phyloP scores from a whole-genome alignment of 1,140 invertebrate species.

The Musca vetustissima region DNA sequence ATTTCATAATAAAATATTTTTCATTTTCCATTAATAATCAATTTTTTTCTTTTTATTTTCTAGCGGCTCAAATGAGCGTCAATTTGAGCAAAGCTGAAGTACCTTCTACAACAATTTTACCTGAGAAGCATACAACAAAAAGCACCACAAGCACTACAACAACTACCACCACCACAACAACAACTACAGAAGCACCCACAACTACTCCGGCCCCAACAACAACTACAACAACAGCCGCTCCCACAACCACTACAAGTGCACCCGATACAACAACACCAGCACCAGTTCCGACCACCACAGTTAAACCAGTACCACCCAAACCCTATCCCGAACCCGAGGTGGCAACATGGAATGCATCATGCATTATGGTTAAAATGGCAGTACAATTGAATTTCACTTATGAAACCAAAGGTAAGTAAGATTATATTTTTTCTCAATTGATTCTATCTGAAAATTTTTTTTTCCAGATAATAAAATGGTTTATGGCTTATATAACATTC shows the following conservation, averaged over 20 bases:
- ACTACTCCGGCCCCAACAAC: conserved; percentile 34
- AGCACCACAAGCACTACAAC: conserved; percentile 26
- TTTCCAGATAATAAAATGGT: conserved; percentile 38
- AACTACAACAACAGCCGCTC: conserved; percentile 32
- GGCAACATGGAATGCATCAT: conserved; percentile 62
- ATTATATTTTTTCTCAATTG: neutral
- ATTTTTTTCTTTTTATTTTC: neutral
- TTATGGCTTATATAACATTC: conserved; percentile 42
- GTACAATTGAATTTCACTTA: conserved; percentile 65
- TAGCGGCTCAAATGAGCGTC: conserved; percentile 28
- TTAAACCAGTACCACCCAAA: conserved; percentile 40
- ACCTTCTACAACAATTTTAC: conserved; percentile 19
- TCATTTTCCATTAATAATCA: no score
- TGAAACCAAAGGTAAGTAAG: conserved; percentile 48
- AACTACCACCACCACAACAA: conserved; percentile 29
- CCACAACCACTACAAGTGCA: conserved; percentile 23
- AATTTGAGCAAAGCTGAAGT: conserved; percentile 17
- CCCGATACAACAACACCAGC: conserved; percentile 38
- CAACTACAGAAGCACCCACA: conserved; percentile 23
- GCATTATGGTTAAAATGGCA: conserved; percentile 66
- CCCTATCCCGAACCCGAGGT: conserved; percentile 56
- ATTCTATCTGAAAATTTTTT: neutral
- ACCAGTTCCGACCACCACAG: conserved; percentile 28
- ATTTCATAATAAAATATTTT: neutral
- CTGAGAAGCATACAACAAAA: conserved; percentile 20